These are phyloP conservation scores for Coilia nasus DNA, from an alignment of 2,797 vertebrate species.

Conservation along the genomic window DNA sequence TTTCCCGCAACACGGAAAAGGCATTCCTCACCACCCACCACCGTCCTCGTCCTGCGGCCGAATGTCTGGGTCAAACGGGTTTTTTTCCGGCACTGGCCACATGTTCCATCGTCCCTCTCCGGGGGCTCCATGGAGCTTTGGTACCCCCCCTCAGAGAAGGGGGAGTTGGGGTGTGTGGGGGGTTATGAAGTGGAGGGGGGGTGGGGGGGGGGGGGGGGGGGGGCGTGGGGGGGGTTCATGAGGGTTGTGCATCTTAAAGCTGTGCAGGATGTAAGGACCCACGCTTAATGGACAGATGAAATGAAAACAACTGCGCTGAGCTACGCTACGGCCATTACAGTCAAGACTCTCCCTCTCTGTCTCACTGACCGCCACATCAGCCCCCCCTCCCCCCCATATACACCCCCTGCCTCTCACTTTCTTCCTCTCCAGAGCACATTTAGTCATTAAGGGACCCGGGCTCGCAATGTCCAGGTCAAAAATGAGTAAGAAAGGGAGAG, in stretches of 20 bases:
- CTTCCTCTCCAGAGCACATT: conserved; percentile 48
- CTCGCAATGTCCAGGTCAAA: background rate
- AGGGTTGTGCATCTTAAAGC: background rate
- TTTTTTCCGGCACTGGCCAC: background rate
- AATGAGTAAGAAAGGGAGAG: background rate
- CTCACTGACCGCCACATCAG: background rate
- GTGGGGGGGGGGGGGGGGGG: no score
- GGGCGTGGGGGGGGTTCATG: background rate
- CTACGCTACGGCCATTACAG: conserved; percentile 37
- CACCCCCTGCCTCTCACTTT: background rate
- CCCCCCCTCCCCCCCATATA: background rate
- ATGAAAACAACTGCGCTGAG: conserved; percentile 35
- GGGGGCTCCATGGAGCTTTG: background rate
- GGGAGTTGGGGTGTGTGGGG: no score
- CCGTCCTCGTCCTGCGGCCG: background rate
- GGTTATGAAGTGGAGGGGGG: no score
- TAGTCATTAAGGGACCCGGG: conserved; percentile 47
- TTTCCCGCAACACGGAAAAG: background rate
- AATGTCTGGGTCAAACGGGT: background rate
- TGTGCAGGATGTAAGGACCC: background rate
- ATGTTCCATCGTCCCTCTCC: background rate
- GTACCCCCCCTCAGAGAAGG: background rate
- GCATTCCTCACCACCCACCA: background rate
- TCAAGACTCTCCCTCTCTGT: conserved; percentile 21
- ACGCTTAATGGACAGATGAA: conserved; percentile 23